Base-by-base conservation (phyloP, 2,888 invertebrate genomes). In the Ophioninae sp. region DNA sequence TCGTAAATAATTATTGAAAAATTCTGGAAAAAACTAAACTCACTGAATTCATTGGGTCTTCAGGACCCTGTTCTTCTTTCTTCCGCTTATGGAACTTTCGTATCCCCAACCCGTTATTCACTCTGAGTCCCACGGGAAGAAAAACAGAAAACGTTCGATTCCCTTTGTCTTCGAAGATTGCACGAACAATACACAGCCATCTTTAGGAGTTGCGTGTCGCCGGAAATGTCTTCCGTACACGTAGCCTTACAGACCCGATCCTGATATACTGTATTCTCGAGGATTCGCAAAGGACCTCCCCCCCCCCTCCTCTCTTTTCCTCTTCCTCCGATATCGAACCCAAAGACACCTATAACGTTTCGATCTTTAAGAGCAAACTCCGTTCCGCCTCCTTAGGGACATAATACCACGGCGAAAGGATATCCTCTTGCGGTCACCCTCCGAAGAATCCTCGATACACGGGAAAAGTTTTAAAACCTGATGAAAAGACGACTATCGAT, bases 121-220 rank as follows among this genome's bases (percentile, higher is more conserved):
- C 73, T 75, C 75, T 44, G n/a, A 63, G 72, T 85, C 89, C 86
- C 41, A 10, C 41, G 88, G 58, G 59, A 89, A 86, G 88, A 85
- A 51, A 61, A 68, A 73, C 87, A 73, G 74, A 84, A 83, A 87
- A 85, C 85, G 85, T 86, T 86, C 88, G 85, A 86, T 88, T 83
- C 87, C 78, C 85, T 89, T 88, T 87, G 88, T 90, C 90, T 89
- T 85, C 83, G 75, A 82, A 86, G 87, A 88, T 89, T 88, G 87
- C 86, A 85, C 71, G 86, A 80, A 86, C 89, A 86, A 88, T 90
- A 88, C 85, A 86, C 85, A 88, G 80, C 87, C 85, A 87, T 88
- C 85, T 89, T 90, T 87, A 90, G 86, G 89, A 71, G 78, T 75
- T 85, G 37, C 59, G 41, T 76, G 30, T 67, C 68, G 59, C 20